These are phyloP conservation scores for Nomada goodeniana DNA, from an alignment of 2,888 invertebrate species.

Conservation along the genomic window DNA sequence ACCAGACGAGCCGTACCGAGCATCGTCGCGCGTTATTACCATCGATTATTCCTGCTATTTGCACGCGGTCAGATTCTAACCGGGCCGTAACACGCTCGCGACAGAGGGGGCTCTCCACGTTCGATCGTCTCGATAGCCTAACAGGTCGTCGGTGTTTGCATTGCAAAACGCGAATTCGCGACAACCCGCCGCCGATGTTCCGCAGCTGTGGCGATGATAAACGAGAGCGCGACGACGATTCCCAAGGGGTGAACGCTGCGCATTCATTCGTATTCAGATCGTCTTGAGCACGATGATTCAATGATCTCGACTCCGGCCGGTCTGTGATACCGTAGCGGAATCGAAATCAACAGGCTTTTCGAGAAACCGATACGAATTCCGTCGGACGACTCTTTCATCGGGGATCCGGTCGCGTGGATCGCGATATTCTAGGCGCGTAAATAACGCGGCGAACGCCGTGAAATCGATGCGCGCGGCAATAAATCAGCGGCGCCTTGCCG, in stretches of 20 bases:
- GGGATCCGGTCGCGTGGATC: slow-evolving; percentile 53
- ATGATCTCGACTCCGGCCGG: background rate
- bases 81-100: slow-evolving; percentile 30
- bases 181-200: slow-evolving; percentile 20
- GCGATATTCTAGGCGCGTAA: slow-evolving; percentile 37
- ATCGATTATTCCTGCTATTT: slow-evolving; percentile 56
- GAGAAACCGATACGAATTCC: background rate
- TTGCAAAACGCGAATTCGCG: slow-evolving; percentile 48
- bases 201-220: slow-evolving; percentile 45
- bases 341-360: slow-evolving; percentile 36
- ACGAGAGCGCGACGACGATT: slow-evolving; percentile 34
- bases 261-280: slow-evolving; percentile 66
- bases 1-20: slow-evolving; percentile 27
- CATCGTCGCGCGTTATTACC: slow-evolving; percentile 49
- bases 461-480: slow-evolving; percentile 52
- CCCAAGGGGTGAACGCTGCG: slow-evolving; percentile 8
- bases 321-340: slow-evolving; percentile 41
- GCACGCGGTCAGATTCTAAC: slow-evolving; percentile 29
- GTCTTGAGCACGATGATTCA: slow-evolving; percentile 28
- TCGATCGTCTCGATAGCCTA: slow-evolving; percentile 39
- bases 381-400: background rate
- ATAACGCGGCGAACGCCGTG: slow-evolving; percentile 46
- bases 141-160: slow-evolving; percentile 36
- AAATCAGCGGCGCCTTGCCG: slow-evolving; percentile 60
- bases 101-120: slow-evolving; percentile 13